These are phyloP conservation scores for Phyllostomus hastatus DNA, from an alignment of 2,113 vertebrate genomes.

Conservation along the genomic window DNA sequence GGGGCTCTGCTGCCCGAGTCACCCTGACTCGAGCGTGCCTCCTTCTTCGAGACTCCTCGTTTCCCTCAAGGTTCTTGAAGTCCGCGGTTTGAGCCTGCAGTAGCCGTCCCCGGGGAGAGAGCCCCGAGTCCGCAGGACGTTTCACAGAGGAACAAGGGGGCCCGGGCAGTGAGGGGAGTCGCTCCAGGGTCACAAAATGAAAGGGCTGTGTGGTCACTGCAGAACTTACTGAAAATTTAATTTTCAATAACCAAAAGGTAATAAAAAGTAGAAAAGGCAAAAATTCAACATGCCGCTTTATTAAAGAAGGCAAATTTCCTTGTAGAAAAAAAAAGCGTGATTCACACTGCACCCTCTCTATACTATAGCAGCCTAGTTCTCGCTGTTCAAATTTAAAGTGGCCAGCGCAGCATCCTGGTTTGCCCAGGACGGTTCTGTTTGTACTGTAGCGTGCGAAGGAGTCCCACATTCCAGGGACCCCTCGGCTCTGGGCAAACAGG, in stretches of 20 bases:
- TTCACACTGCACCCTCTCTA: background rate
- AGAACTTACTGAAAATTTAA: background rate
- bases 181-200: background rate
- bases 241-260: constrained; percentile 13
- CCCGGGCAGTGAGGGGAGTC: background rate
- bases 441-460: background rate
- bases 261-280: background rate
- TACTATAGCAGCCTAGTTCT: background rate
- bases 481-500: background rate
- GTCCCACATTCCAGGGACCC: background rate
- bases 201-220: background rate
- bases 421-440: background rate
- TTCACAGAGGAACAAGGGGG: background rate
- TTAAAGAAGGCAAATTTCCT: background rate
- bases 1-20: background rate
- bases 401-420: background rate
- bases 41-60: background rate
- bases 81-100: too few species aligned
- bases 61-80: background rate
- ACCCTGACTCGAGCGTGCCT: background rate
- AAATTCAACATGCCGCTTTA: background rate
- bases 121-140: background rate
- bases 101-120: background rate
- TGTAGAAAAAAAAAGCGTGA: background rate
- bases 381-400: background rate